phyloP scores from a whole-genome alignment of 1,140 invertebrate genomes.

The Dendrolimus kikuchii region DNA sequence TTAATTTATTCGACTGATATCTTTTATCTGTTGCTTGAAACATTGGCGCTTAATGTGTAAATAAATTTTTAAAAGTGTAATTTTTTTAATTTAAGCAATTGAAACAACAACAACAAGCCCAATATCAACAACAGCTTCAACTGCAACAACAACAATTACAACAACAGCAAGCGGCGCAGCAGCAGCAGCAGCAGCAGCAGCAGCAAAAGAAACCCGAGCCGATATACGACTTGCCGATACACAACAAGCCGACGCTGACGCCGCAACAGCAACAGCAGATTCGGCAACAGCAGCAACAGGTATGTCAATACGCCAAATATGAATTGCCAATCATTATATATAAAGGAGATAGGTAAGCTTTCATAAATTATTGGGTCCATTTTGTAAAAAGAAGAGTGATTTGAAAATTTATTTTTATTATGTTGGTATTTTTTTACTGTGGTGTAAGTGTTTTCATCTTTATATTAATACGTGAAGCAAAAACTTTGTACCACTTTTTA shows the following conservation, averaged over 20 bases:
- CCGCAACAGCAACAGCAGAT: conserved; percentile 48
- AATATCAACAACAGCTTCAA: conserved; percentile 19
- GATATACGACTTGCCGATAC: conserved; percentile 55
- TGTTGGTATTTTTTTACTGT: no score
- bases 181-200: conserved; percentile 13
- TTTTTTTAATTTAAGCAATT: conserved; percentile 32
- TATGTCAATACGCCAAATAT: background rate
- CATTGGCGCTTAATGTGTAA: no score
- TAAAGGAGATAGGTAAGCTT: no score
- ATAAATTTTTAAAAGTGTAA: background rate
- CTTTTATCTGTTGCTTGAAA: no score
- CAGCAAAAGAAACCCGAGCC: conserved; percentile 50
- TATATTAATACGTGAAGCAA: no score
- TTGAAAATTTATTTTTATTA: no score
- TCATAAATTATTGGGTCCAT: no score
- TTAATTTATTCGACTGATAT: no score
- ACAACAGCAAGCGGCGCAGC: conserved; percentile 23
- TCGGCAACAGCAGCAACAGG: conserved; percentile 18
- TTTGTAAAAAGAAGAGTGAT: no score
- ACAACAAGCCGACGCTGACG: conserved; percentile 51
- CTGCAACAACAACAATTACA: conserved; percentile 17
- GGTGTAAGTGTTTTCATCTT: no score
- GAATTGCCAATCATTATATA: background rate
- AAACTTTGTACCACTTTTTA: no score
- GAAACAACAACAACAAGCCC: conserved; percentile 29